Evolutionary conservation across 2,888 invertebrate genomes (phyloP), one percentile per base, ranked within the genome.

Genomic region (Embidobia sp.): DNA sequence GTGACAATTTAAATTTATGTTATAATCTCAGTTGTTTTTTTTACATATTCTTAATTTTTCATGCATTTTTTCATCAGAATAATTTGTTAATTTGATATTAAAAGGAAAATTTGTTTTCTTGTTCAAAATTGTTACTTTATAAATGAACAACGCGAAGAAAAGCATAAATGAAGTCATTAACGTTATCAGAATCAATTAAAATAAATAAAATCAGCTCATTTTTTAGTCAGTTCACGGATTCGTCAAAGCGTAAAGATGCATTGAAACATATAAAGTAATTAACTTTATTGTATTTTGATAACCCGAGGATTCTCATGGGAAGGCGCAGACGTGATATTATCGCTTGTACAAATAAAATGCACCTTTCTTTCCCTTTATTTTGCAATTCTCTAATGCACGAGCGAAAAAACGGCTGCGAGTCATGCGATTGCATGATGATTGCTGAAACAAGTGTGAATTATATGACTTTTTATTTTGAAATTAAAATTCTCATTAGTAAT

Each of bases 301-400:
- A 69, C 67, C 57, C 57, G 40, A 31, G 22, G 67, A 69, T 57
- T 69, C 57, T 69, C 67, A 59, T 48, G 57, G 49, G 49, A 69
- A 69, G 46, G 7, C 18, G 13, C 27, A 22, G n/a, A 4, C 7
- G n/a, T 6, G 67, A 69, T 57, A 57, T 5, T 8, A 57, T 69
- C 57, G 3, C 7, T 6, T 10, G 51, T 15, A 44, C 57, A 26
- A 69, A 69, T 57, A 42, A 29, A 48, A 40, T 19, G 29, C 29
- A 13, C 31, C 11, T 37, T 40, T 49, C 11, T 49, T 49, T 49
- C 16, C 11, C 40, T 42, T 35, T 16, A 18, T 33, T 57, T 57
- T 53, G 33, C 64, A 53, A 66, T 53, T 53, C 44, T 8, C 44
- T 66, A 66, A 66, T 66, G 64, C 64, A 26, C 53, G 33, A 33